A percentile compares a stretch with the other conserved stretches of the same genome.
These are phyloP conservation scores for Sapajus apella DNA, from an alignment of 2,113 vertebrate genomes.

Conservation along the genomic window DNA sequence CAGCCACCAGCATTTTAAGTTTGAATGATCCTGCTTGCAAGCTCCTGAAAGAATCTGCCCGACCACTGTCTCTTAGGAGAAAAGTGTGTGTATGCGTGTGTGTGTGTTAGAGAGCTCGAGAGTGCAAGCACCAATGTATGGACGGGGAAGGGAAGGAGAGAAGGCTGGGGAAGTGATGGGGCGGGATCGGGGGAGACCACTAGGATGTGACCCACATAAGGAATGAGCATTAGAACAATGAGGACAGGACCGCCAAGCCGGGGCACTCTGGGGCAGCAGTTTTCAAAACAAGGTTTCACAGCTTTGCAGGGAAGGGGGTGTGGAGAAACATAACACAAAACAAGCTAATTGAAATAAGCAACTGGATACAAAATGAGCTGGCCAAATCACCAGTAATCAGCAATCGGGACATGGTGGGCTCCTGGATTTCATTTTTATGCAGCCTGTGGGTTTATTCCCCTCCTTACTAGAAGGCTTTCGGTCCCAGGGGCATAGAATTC, in stretches of 20 bases:
- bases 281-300: constrained; percentile 82
- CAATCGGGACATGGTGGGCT: not conserved
- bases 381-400: constrained; percentile 62
- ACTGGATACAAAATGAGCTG: constrained; percentile 44
- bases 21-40: constrained; percentile 77
- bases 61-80: not conserved
- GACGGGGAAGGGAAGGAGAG: not conserved
- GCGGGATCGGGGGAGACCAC: constrained; percentile 73
- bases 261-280: constrained; percentile 83
- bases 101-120: not conserved
- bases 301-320: constrained; percentile 71
- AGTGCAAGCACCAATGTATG: not conserved
- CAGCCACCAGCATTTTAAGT: constrained; percentile 66
- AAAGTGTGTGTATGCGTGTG: not conserved
- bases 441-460: constrained; percentile 67
- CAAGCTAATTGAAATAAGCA: constrained; percentile 48
- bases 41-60: constrained; percentile 62
- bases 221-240: constrained; percentile 89
- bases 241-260: constrained; percentile 83
- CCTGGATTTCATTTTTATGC: constrained; percentile 75
- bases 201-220: constrained; percentile 89
- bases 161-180: constrained; percentile 53
- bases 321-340: constrained; percentile 73
- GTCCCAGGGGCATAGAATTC: constrained; percentile 83
- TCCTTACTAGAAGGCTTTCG: constrained; percentile 78